A percentile compares a stretch with the other conserved stretches of the same genome.
Evolutionary conservation across 2,113 vertebrate genomes (phyloP).

Genomic region (Datnioides undecimradiatus): DNA sequence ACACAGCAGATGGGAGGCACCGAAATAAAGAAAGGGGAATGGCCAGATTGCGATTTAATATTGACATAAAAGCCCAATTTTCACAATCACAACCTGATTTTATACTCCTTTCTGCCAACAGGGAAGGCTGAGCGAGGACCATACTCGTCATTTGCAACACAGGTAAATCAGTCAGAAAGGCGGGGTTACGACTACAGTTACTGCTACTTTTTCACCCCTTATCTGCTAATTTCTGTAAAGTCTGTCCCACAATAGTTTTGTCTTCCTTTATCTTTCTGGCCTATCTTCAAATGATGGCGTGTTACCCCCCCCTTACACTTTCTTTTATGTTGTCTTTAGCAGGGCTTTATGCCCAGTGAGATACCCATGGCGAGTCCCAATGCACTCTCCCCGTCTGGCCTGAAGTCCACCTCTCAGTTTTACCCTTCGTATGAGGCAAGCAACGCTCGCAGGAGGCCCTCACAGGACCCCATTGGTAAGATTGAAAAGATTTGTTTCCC

Average conservation of each 20-base stretch:
- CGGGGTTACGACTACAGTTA: no score
- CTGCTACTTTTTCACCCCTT: neutral
- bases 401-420: conserved; percentile 89
- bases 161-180: conserved; percentile 72
- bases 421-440: conserved; percentile 85
- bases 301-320: neutral
- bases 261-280: neutral
- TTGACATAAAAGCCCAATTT: conserved; percentile 62
- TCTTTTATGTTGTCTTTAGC: conserved; percentile 71
- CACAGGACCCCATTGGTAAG: conserved; percentile 90
- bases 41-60: conserved; percentile 63
- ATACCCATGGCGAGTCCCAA: conserved; percentile 89
- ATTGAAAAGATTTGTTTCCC: conserved; percentile 1
- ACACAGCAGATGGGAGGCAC: conserved; percentile 71
- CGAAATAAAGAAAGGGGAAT: conserved; percentile 52
- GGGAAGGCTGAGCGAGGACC: conserved; percentile 91
- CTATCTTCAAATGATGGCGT: neutral
- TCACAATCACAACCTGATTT: conserved; percentile 42
- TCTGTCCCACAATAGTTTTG: neutral
- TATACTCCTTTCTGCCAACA: conserved; percentile 64
- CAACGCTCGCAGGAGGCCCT: conserved; percentile 86
- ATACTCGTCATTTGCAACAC: conserved; percentile 88
- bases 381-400: conserved; percentile 88
- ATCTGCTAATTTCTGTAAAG: neutral
- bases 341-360: conserved; percentile 89